These are phyloP conservation scores for Papilio dardanus DNA, from an alignment of 1,140 invertebrate species.

Conservation along the genomic window DNA sequence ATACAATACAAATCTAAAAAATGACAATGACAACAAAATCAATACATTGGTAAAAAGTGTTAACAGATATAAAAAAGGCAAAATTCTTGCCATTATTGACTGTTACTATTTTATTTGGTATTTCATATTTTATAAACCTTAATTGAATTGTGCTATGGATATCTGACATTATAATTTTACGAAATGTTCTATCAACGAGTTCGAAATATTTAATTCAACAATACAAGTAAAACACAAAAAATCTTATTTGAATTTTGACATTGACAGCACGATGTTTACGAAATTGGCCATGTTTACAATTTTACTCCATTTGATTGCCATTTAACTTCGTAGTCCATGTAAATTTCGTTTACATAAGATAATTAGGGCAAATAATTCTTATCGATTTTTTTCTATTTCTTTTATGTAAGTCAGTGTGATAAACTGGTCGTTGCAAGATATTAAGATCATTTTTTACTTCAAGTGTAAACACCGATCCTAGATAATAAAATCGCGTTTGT, in stretches of 20 bases:
- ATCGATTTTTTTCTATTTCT: constrained; percentile 29
- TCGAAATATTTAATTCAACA: too few species aligned
- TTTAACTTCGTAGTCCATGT: constrained; percentile 11
- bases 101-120: neutral
- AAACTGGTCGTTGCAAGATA: neutral
- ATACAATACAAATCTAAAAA: neutral
- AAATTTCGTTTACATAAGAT: constrained; percentile 25
- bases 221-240: too few species aligned
- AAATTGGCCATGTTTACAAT: constrained; percentile 8
- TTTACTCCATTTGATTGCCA: neutral
- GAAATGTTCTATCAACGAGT: too few species aligned
- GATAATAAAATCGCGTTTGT: neutral
- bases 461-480: neutral
- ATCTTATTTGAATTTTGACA: constrained; percentile 6
- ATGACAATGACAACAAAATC: constrained; percentile 17
- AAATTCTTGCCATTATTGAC: neutral
- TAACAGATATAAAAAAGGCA: neutral
- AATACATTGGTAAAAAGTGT: neutral
- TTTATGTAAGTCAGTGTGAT: constrained; percentile 27
- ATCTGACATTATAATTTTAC: too few species aligned
- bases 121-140: too few species aligned
- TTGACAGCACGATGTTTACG: constrained; percentile 2
- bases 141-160: neutral
- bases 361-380: constrained; percentile 27
- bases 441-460: neutral